Evolutionary conservation across 2,888 invertebrate genomes (phyloP).

Genomic region (Pyrgus malvae): DNA sequence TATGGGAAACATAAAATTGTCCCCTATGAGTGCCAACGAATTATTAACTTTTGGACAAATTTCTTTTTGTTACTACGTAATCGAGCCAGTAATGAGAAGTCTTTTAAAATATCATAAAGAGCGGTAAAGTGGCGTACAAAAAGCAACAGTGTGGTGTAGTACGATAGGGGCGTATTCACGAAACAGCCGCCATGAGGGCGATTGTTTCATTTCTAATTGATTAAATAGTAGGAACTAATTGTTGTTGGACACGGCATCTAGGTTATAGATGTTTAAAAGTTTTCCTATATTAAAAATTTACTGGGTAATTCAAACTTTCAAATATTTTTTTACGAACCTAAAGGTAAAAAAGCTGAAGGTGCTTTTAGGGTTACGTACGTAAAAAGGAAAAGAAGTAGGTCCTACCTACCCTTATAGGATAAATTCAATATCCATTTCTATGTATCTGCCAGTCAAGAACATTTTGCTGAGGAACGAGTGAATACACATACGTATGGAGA

Average conservation of each 20-base stretch:
- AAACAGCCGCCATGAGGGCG: constrained; percentile 64
- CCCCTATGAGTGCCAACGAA: constrained; percentile 68
- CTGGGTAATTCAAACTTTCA: no score
- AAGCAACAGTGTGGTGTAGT: constrained; percentile 53
- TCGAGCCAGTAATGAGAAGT: constrained; percentile 64
- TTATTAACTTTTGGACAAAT: constrained; percentile 48
- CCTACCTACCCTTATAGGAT: no score
- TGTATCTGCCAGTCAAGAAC: no score
- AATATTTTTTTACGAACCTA: no score
- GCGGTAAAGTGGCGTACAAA: constrained; percentile 72
- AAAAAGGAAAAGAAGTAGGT: no score
- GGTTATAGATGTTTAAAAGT: background rate
- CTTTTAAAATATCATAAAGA: constrained; percentile 77
- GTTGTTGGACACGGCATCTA: constrained; percentile 64
- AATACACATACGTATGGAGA: no score
- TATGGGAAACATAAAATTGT: constrained; percentile 70
- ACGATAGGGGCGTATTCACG: constrained; percentile 80
- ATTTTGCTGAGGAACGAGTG: no score
- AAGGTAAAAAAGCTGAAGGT: no score
- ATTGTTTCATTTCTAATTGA: constrained; percentile 79
- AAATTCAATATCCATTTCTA: no score
- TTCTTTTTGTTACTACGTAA: constrained; percentile 61
- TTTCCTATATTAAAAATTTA: no score
- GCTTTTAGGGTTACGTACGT: no score
- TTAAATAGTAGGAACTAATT: constrained; percentile 76